These are phyloP conservation scores for Psylliodes chrysocephalus DNA, from an alignment of 2,888 invertebrate genomes.

Conservation along the genomic window DNA sequence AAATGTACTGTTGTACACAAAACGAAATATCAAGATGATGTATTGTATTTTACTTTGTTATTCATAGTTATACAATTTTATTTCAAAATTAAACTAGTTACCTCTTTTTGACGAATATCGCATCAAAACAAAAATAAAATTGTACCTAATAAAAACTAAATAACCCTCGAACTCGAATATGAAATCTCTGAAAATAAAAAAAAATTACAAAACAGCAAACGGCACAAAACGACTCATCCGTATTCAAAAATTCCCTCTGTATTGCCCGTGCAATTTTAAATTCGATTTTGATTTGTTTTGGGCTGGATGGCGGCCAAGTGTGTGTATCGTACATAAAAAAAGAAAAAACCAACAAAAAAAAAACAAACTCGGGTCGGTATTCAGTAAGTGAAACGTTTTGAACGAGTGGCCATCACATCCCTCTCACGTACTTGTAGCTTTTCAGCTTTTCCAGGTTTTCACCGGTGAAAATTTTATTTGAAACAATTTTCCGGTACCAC, in stretches of 20 bases:
- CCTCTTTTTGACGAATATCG: too few species aligned
- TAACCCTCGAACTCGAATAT: not conserved
- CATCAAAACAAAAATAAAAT: too few species aligned
- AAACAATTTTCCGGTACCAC: conserved; percentile 35
- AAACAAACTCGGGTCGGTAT: conserved; percentile 7
- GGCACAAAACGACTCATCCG: not conserved
- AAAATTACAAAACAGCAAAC: too few species aligned
- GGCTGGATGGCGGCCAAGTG: conserved; percentile 2
- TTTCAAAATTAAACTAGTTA: too few species aligned
- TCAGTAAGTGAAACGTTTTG: conserved; percentile 33
- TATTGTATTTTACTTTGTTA: too few species aligned
- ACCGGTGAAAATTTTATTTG: conserved; percentile 30
- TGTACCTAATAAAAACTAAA: too few species aligned
- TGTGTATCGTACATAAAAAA: too few species aligned
- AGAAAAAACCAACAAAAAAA: too few species aligned
- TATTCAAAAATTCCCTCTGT: not conserved
- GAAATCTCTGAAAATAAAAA: not conserved
- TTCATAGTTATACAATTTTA: too few species aligned
- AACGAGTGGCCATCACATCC: conserved; percentile 28
- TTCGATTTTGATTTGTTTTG: conserved; percentile 22
- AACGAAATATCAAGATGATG: too few species aligned
- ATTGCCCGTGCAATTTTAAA: not conserved
- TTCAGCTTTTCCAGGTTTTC: conserved; percentile 14
- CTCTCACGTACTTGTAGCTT: conserved; percentile 28
- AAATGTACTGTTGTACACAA: too few species aligned